Evolutionary conservation across 1,140 invertebrate genomes (phyloP), one percentile per base, ranked within the genome.

Genomic region (Trichoplusia ni): DNA sequence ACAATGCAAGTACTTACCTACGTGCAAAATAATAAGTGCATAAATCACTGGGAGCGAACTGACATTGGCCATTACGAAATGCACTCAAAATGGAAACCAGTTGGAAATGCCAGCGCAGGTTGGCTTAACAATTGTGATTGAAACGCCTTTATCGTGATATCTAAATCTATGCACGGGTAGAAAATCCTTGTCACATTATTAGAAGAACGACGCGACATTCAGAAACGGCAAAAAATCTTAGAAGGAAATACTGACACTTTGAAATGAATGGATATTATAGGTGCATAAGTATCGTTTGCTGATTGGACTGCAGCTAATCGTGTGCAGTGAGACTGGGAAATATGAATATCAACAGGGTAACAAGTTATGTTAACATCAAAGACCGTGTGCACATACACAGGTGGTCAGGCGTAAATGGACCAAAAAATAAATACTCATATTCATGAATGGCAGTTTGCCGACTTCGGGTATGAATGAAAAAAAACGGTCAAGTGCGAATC

Each of bases 141-240:
- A 69, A 71, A 62, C 46, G 56, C 38, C 37, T 62, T 75, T 71
- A 75, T 75, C 70, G 54, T 58, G 66, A 67, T 71, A 75, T 71
- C 64, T 71, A 60, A 62, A 71, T 71, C 65, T 73, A 64, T 65
- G 51, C 64, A 69, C 37, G 49, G 46, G 69, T 60, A 63, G 51
- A 18, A 14, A 9, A 2, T 13, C 44, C 5, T 7, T 38, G 33
- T 38, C 51, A 56, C 53, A 42, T 6, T 49, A 18, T 62, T 33
- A 42, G 56, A 66, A 71, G 65, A 67, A 38, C 59, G 59, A 71
- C 63, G 63, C 44, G 69, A 51, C 49, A 54, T 54, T 54, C 23
- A 13, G 21, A 38, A n/a, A n/a, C n/a, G n/a, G n/a, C n/a, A n/a
- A n/a, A n/a, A n/a, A n/a, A n/a, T n/a, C n/a, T n/a, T n/a, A n/a